A percentile compares a stretch with the other conserved stretches of the same genome.
Conservation (phyloP, 1,140 invertebrate species). For the Euborellia annulipes region DNA sequence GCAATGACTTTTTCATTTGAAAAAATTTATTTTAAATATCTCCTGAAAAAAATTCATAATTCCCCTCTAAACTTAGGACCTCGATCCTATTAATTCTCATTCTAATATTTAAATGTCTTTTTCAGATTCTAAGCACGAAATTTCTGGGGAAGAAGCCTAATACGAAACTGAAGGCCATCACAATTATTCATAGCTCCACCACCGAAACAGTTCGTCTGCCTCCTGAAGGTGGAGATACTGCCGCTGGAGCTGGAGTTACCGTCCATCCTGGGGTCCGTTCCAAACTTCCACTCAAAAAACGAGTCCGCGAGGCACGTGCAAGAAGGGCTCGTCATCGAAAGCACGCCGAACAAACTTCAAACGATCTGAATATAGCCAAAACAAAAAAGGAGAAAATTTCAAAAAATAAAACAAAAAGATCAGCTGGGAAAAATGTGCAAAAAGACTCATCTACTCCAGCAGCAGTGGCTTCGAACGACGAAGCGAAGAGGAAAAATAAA, state of each 20-base stretch:
- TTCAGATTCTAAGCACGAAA: conserved; percentile 58
- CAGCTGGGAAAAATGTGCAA: too few relatives aligned
- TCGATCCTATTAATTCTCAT: not conserved
- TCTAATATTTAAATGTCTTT: conserved; percentile 10
- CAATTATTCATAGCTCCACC: conserved; percentile 70
- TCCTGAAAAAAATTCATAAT: too few relatives aligned
- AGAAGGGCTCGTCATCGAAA: not conserved
- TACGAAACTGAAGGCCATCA: conserved; percentile 63
- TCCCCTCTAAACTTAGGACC: too few relatives aligned
- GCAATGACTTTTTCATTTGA: too few relatives aligned
- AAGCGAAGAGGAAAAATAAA: conserved; percentile 37
- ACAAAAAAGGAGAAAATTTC: too few relatives aligned
- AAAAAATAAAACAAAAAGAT: too few relatives aligned
- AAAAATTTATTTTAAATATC: too few relatives aligned
- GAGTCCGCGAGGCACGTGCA: conserved; percentile 40
- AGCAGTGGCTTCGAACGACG: not conserved
- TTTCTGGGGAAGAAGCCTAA: conserved; percentile 58
- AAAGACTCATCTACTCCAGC: conserved; percentile 11
- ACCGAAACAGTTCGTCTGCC: conserved; percentile 68
- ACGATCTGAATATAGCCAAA: too few relatives aligned
- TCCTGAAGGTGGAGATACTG: conserved; percentile 48
- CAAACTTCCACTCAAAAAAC: conserved; percentile 57
- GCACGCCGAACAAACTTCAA: too few relatives aligned
- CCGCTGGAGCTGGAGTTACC: conserved; percentile 37
- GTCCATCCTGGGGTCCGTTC: conserved; percentile 53